Evolutionary conservation across 2,113 vertebrate species (phyloP).

Genomic region (Ariopsis seemanni): DNA sequence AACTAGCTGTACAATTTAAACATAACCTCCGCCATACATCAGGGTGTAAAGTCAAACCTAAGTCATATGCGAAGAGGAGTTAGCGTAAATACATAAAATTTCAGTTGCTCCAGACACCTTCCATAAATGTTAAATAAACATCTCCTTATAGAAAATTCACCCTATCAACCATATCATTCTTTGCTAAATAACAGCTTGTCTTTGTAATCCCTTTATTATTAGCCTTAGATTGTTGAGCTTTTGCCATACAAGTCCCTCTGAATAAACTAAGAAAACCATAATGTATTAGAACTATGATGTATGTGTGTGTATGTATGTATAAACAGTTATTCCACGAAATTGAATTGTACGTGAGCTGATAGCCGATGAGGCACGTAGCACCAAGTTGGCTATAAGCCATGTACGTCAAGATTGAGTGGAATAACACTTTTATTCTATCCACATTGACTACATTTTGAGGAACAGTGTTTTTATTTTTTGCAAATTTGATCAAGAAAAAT

Average conservation of each 20-base stretch:
- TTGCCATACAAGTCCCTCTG: not conserved
- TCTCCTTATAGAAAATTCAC: not conserved
- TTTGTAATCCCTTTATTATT: not conserved
- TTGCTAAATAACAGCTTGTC: not conserved
- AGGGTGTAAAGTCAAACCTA: not conserved
- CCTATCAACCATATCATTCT: not conserved
- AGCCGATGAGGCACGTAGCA: no score
- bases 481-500: no score
- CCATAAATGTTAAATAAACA: not conserved
- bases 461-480: no score
- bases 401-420: no score
- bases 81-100: not conserved
- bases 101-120: not conserved
- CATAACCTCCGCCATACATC: not conserved
- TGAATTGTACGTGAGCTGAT: no score
- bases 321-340: no score
- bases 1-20: not conserved
- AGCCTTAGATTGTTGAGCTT: not conserved
- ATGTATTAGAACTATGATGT: not conserved
- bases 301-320: no score
- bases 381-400: no score
- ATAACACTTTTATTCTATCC: no score
- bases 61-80: not conserved
- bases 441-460: no score
- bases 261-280: not conserved